Conservation (phyloP, 2,113 vertebrate species). For the Syngnathus scovelli region DNA sequence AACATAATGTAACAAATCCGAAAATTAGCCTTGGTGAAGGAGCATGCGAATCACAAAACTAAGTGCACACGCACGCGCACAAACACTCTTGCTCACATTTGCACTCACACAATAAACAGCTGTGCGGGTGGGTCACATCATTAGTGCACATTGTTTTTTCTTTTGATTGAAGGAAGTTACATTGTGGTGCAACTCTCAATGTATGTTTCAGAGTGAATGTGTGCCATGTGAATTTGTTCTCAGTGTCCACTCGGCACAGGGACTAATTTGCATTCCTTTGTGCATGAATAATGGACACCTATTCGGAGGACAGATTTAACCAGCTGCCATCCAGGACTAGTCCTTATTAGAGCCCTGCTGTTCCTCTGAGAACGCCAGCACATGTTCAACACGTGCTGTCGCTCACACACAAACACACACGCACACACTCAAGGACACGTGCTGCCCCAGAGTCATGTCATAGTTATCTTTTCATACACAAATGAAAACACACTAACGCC, state of each 20-base stretch:
- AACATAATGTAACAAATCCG: too few species aligned
- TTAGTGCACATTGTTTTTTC: conserved; percentile 58
- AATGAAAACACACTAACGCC: conserved; percentile 55
- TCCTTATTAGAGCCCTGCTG: conserved; percentile 94
- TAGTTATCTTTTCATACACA: conserved; percentile 54
- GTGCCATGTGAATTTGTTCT: conserved; percentile 97
- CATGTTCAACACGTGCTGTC: conserved; percentile 85
- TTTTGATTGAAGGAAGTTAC: conserved; percentile 62
- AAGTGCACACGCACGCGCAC: background rate
- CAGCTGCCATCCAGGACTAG: conserved; percentile 97
- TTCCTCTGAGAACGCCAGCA: conserved; percentile 97
- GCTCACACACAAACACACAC: conserved; percentile 55
- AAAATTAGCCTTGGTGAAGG: conserved; percentile 37
- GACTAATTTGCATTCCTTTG: conserved; percentile 99
- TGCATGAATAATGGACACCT: conserved; percentile 93
- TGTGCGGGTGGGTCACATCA: conserved; percentile 62
- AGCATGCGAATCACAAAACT: conserved; percentile 25
- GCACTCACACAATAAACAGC: conserved; percentile 43
- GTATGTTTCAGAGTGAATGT: conserved; percentile 63
- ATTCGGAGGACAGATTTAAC: conserved; percentile 93
- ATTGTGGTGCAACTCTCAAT: conserved; percentile 67
- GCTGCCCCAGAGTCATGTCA: conserved; percentile 44
- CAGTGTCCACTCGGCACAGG: conserved; percentile 90
- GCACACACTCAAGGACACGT: conserved; percentile 51
- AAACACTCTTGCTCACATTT: background rate